Base-by-base conservation (phyloP, 2,797 vertebrate species). In the Arnoldichthys spilopterus region DNA sequence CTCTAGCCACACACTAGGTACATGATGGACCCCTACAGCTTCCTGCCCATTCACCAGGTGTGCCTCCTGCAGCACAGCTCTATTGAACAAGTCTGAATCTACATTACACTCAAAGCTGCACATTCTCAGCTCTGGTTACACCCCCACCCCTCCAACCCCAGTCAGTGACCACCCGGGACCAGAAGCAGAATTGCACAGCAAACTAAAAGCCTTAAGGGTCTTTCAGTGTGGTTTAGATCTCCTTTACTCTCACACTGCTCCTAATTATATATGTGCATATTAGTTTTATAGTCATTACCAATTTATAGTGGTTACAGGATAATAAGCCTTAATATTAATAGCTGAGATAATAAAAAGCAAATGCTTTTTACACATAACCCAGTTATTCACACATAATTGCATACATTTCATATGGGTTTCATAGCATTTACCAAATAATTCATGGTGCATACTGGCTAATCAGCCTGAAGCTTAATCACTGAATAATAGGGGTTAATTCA, bases 21-120 rank as follows among this genome's bases (percentile, higher is more conserved):
- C 76, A 83, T 68, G 37, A 32, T 54, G 72, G 30, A 28, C 66
- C 24, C 51, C 72, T 53, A 26, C 18, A 61, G 43, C 34, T 22
- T 24, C 30, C 76, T 54, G 54, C 51, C 20, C 76, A 66, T 76
- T 81, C 32, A 83, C 76, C 79, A 85, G 84, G 76, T 85, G 84
- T 53, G 58, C 74, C 16, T 49, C 22, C 34, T 77, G n/a, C 34
- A 69, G 32, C 40, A 59, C 34, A 62, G 49, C 61, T 63, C 26
- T 37, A 66, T 72, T 80, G 58, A 77, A 64, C 74, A 22, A 47
- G 30, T 4, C 30, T 37, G 54, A 69, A 78, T 73, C 40, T 64
- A 43, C 28, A 22, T 69, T 32, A 43, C 32, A 28, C 26, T 72
- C 43, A 56, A 62, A 64, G 30, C 43, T 0, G 2, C 47, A 63